A percentile compares a stretch with the other conserved stretches of the same genome.
Conservation (phyloP, 2,113 vertebrate genomes). For the Tylochromis polylepis region DNA sequence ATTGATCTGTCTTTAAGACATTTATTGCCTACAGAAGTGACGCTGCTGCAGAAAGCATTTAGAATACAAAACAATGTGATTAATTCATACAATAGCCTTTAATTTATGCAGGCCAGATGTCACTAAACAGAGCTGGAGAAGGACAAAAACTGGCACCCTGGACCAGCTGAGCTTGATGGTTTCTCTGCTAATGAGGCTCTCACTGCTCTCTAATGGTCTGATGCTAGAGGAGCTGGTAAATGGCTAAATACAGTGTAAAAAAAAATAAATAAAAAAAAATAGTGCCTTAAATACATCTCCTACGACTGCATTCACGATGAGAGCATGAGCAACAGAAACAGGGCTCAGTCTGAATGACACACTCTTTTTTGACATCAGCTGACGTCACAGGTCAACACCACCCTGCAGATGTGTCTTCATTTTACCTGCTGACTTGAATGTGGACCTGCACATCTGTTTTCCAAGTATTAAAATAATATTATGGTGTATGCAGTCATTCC, state of each 20-base stretch:
- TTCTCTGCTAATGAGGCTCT: not conserved
- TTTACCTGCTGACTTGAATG: not conserved
- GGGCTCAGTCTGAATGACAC: not conserved
- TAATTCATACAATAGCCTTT: not conserved
- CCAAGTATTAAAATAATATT: not conserved
- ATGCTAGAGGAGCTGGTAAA: not conserved
- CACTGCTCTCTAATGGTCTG: not conserved
- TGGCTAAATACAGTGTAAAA: not conserved
- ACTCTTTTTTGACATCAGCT: not conserved
- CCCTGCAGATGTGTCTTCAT: not conserved
- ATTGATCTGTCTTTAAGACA: not conserved
- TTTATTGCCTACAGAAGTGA: not conserved
- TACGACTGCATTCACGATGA: not conserved
- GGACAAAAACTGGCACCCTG: not conserved
- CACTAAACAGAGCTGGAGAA: not conserved
- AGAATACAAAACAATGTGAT: not conserved
- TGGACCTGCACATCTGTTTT: not conserved
- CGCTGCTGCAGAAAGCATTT: not conserved
- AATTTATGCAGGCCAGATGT: not conserved
- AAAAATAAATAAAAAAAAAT: not conserved
- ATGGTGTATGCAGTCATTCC: not conserved
- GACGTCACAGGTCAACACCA: not conserved
- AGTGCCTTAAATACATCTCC: not conserved
- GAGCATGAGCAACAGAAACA: not conserved
- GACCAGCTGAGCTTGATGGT: not conserved